Conservation (phyloP, 2,888 invertebrate species). For the Myathropa florea region DNA sequence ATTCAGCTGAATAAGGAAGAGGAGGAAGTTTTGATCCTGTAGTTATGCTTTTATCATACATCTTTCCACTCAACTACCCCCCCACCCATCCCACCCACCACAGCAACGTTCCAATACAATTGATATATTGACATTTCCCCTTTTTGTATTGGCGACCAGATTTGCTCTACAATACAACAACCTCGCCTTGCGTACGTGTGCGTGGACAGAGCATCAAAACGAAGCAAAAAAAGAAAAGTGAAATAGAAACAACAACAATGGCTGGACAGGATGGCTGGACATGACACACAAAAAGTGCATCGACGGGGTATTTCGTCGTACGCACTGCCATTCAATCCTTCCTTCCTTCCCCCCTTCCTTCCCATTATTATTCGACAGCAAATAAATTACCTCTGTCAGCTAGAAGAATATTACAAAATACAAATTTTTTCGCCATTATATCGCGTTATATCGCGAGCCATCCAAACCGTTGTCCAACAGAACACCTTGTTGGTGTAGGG, state of each 20-base stretch:
- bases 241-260: background rate
- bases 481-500: no score
- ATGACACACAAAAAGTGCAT: background rate
- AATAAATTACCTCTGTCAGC: constrained; percentile 26
- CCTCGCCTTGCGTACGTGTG: background rate
- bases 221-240: background rate
- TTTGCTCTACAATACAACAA: background rate
- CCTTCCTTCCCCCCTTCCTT: no score
- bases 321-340: no score
- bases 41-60: constrained; percentile 9
- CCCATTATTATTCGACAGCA: no score
- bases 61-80: background rate
- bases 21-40: background rate
- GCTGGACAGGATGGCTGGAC: background rate
- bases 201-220: background rate
- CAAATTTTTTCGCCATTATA: background rate
- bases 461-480: no score
- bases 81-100: no score
- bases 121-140: constrained; percentile 54
- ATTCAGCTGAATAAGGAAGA: background rate
- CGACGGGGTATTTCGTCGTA: no score
- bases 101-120: constrained; percentile 14
- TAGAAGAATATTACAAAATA: background rate
- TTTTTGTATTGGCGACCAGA: constrained; percentile 1
- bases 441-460: no score